A percentile compares a stretch with the other conserved stretches of the same genome.
phyloP scores from a whole-genome alignment of 92 coral and sea anemone species.

The Zoanthus sansibaricus region DNA sequence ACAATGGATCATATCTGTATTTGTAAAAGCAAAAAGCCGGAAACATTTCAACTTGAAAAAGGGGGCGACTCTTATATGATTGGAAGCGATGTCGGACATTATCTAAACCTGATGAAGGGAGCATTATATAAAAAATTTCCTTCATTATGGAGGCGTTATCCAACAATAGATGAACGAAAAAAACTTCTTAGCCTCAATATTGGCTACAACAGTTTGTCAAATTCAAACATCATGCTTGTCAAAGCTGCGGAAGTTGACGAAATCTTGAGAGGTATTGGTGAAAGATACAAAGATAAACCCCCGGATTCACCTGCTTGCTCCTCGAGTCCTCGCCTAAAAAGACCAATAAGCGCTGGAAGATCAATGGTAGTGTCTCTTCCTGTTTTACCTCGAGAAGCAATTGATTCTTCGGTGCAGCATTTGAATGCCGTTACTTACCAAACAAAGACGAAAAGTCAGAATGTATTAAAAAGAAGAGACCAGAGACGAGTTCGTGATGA shows the following conservation, averaged over 20 bases:
- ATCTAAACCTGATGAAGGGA: constrained; percentile 85
- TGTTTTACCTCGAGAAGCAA: constrained; percentile 66
- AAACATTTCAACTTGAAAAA: constrained; percentile 83
- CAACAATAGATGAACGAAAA: constrained; percentile 85
- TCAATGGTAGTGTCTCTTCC: constrained; percentile 53
- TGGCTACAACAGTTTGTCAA: constrained; percentile 94
- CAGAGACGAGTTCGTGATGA: constrained; percentile 60
- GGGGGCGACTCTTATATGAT: constrained; percentile 94
- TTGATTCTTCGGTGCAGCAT: constrained; percentile 84
- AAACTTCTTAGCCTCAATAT: constrained; percentile 74
- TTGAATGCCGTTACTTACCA: constrained; percentile 83
- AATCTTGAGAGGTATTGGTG: constrained; percentile 86
- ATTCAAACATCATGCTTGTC: constrained; percentile 95
- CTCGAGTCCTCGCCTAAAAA: constrained; percentile 51
- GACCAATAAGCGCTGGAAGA: constrained; percentile 61
- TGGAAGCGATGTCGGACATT: constrained; percentile 97
- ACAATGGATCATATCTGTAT: constrained; percentile 63
- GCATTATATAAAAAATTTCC: constrained; percentile 96
- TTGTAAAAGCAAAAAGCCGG: constrained; percentile 78
- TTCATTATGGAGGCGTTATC: constrained; percentile 95
- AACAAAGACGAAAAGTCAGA: constrained; percentile 64
- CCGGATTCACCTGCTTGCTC: constrained; percentile 59
- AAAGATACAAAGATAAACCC: constrained; percentile 72
- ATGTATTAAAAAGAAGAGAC: constrained; percentile 61
- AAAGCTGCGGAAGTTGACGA: constrained; percentile 87